phyloP scores from a whole-genome alignment of 2,888 invertebrate species.

The Macrophya alboannulata region DNA sequence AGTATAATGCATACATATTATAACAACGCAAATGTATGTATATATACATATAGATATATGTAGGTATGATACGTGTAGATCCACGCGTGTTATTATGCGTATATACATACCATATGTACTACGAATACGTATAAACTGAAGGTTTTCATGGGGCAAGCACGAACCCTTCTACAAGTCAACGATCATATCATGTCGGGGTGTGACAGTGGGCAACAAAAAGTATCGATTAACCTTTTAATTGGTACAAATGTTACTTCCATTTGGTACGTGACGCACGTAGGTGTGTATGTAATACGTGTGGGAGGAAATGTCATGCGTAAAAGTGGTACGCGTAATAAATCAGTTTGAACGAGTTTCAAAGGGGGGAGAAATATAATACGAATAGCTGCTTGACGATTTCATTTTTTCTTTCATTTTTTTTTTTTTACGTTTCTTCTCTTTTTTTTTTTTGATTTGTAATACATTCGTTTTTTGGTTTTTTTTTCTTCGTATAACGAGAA shows the following conservation, averaged over 20 bases:
- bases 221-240: slow-evolving; percentile 54
- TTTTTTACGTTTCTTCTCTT: neutral
- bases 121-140: neutral
- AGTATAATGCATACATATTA: slow-evolving; percentile 21
- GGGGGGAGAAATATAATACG: slow-evolving; percentile 20
- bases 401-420: neutral
- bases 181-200: slow-evolving; percentile 21
- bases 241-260: slow-evolving; percentile 53
- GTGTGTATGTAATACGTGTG: neutral
- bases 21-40: neutral
- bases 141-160: neutral
- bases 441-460: neutral
- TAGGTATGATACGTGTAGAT: neutral
- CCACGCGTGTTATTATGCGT: neutral
- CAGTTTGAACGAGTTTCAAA: slow-evolving; percentile 35
- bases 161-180: slow-evolving; percentile 34
- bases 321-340: slow-evolving; percentile 48
- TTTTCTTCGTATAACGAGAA: neutral
- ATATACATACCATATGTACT: neutral
- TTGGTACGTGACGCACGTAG: slow-evolving; percentile 37
- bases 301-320: slow-evolving; percentile 46
- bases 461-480: neutral
- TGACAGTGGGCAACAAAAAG: slow-evolving; percentile 28
- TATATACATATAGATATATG: neutral
- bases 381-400: slow-evolving; percentile 31